Percentiles rank a stretch among this genome's conserved stretches.
Evolutionary conservation across 2,888 invertebrate species (phyloP).

Genomic region (Chromoteleia sp.): DNA sequence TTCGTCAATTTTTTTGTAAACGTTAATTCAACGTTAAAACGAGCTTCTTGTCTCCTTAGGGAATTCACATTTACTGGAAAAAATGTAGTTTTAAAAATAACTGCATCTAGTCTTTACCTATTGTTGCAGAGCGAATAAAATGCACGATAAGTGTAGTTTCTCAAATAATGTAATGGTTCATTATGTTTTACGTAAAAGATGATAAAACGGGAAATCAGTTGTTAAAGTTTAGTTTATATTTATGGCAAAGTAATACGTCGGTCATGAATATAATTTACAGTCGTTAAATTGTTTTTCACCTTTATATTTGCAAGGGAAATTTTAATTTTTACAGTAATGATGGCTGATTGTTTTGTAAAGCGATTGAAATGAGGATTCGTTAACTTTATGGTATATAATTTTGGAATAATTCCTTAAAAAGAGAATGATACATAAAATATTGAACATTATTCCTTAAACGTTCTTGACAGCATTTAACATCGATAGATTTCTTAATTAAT

Average conservation of each 20-base stretch:
- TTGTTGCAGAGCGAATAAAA: no score
- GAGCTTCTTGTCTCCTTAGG: no score
- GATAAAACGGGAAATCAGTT: conserved; percentile 37
- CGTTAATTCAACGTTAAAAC: no score
- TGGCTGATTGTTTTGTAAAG: conserved; percentile 8
- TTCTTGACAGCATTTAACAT: no score
- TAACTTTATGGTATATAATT: not conserved
- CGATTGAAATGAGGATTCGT: not conserved
- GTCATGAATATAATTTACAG: conserved; percentile 23
- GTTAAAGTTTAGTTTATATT: conserved; percentile 11
- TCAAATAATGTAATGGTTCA: conserved; percentile 23
- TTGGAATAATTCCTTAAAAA: no score
- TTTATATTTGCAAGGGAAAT: conserved; percentile 11
- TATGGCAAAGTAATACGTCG: conserved; percentile 21
- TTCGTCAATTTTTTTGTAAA: no score
- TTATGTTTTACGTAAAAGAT: conserved; percentile 26
- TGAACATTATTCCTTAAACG: no score
- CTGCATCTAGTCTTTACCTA: no score
- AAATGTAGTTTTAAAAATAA: no score
- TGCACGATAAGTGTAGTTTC: not conserved
- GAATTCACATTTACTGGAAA: no score
- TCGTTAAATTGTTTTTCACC: conserved; percentile 13
- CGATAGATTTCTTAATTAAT: no score
- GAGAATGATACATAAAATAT: no score
- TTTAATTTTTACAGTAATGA: not conserved